Percentiles rank a stretch among this genome's conserved stretches.
Evolutionary conservation across 1,140 invertebrate genomes (phyloP).

Genomic region (Atopsyche davidsoni): DNA sequence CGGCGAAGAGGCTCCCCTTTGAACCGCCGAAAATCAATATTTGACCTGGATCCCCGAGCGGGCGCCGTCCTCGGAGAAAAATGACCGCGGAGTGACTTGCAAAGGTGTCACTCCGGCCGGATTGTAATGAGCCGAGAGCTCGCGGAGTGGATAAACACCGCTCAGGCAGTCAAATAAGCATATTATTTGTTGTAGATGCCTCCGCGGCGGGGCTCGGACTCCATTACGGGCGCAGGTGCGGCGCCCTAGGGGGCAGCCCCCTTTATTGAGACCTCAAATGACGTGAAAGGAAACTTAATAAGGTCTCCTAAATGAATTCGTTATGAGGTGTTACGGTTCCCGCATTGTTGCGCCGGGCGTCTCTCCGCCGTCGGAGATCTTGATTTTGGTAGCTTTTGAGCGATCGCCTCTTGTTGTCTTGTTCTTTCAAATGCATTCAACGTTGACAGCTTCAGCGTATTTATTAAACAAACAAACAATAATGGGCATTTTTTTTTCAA

Average conservation of each 20-base stretch:
- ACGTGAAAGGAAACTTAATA: slow-evolving; percentile 25
- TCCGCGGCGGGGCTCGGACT: slow-evolving; percentile 11
- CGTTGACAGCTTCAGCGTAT: too few species aligned
- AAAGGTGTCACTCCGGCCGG: slow-evolving; percentile 25
- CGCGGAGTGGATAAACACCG: slow-evolving; percentile 29
- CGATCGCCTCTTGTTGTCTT: too few species aligned
- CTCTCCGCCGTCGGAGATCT: too few species aligned
- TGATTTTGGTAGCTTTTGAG: too few species aligned
- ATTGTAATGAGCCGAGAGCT: slow-evolving; percentile 25
- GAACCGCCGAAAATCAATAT: slow-evolving; percentile 19
- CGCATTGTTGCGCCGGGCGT: slow-evolving; percentile 14
- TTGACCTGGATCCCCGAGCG: slow-evolving; percentile 12
- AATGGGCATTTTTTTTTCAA: too few species aligned
- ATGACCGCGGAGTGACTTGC: slow-evolving; percentile 29
- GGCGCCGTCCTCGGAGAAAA: slow-evolving; percentile 17
- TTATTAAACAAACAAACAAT: too few species aligned
- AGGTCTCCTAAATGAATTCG: slow-evolving; percentile 24
- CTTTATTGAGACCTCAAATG: slow-evolving; percentile 25
- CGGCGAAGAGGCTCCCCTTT: background rate
- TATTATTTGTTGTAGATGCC: slow-evolving; percentile 17
- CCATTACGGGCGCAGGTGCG: slow-evolving; percentile 19
- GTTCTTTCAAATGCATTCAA: too few species aligned
- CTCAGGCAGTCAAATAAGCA: slow-evolving; percentile 30
- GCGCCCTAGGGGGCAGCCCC: slow-evolving; percentile 15
- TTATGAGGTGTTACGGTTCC: slow-evolving; percentile 22